Percentiles rank a stretch among this genome's conserved stretches.
These are phyloP conservation scores for Rhagium mordax DNA, from an alignment of 2,888 invertebrate genomes.

Conservation along the genomic window DNA sequence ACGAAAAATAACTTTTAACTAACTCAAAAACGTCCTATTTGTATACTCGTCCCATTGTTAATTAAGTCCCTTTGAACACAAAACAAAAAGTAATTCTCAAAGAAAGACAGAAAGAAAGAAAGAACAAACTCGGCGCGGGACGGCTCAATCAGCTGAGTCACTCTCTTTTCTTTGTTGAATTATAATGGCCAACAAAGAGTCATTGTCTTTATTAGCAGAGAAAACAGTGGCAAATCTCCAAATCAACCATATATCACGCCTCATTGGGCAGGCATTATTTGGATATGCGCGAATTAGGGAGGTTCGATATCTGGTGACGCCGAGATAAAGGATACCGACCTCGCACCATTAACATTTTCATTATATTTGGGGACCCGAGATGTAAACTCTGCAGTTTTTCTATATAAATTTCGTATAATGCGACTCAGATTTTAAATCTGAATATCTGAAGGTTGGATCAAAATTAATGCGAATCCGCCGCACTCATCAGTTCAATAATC, in stretches of 20 bases:
- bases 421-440: background rate
- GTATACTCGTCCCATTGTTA: constrained; percentile 41
- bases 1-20: constrained; percentile 13
- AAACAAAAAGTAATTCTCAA: constrained; percentile 33
- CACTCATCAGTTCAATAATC: too few species aligned
- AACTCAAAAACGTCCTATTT: constrained; percentile 18
- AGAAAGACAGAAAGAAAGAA: constrained; percentile 42
- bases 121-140: constrained; percentile 41
- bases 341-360: constrained; percentile 16
- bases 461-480: too few species aligned
- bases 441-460: background rate
- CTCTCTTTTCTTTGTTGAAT: constrained; percentile 46
- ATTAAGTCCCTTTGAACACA: constrained; percentile 46
- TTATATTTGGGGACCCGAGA: background rate
- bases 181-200: constrained; percentile 46
- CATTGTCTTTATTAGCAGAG: constrained; percentile 49
- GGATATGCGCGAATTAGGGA: constrained; percentile 22
- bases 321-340: background rate
- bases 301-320: background rate
- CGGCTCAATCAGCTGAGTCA: constrained; percentile 47
- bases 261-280: constrained; percentile 42
- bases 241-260: constrained; percentile 50
- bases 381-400: background rate
- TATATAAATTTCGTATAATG: background rate
- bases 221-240: constrained; percentile 52